A percentile compares a stretch with the other conserved stretches of the same genome.
Evolutionary conservation across 2,888 invertebrate genomes (phyloP).

Genomic region (Cosmorhoe ocellata): DNA sequence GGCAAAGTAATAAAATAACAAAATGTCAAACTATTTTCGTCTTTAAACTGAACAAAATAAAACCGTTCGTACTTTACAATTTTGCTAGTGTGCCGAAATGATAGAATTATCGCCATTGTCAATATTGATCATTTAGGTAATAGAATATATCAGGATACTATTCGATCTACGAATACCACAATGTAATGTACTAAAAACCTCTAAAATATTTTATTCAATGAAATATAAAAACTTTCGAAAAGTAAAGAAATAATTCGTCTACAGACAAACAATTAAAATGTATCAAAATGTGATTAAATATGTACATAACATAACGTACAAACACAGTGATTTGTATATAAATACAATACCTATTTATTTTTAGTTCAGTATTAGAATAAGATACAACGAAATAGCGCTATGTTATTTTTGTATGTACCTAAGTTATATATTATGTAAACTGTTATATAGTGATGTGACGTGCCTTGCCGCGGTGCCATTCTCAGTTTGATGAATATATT

Average conservation of each 20-base stretch:
- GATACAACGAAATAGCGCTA: constrained; percentile 28
- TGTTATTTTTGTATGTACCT: constrained; percentile 44
- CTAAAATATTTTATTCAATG: no score
- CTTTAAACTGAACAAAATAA: no score
- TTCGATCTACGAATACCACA: no score
- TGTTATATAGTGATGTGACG: constrained; percentile 51
- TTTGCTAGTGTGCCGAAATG: no score
- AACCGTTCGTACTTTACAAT: no score
- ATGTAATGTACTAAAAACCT: no score
- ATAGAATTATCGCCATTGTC: no score
- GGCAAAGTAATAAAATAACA: no score
- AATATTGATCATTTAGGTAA: no score
- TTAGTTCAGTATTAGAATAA: constrained; percentile 40
- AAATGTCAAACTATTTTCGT: no score
- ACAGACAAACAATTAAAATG: constrained; percentile 10
- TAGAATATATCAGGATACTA: no score
- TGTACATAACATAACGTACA: constrained; percentile 34
- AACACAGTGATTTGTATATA: constrained; percentile 37
- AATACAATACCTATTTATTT: constrained; percentile 40
- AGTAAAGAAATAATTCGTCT: constrained; percentile 7
- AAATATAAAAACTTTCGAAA: no score
- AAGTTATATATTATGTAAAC: constrained; percentile 16
- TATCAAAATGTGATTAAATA: constrained; percentile 23
- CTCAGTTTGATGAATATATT: constrained; percentile 64
- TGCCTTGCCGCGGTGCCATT: constrained; percentile 77